Evolutionary conservation across 2,113 vertebrate genomes (phyloP).

Genomic region (Dendrocopos noguchii): DNA sequence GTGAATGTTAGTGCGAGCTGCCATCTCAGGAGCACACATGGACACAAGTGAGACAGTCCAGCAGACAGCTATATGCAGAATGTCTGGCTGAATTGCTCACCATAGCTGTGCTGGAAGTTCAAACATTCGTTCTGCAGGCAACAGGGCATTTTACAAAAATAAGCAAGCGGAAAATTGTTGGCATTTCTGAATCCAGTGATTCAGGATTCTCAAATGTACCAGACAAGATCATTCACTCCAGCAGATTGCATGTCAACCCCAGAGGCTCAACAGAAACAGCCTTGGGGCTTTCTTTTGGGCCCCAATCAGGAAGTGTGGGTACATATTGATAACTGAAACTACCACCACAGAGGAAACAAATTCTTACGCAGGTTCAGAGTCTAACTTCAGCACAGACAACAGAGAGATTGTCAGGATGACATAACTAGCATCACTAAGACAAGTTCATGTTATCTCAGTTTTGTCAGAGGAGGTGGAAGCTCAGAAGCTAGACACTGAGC

Average conservation of each 20-base stretch:
- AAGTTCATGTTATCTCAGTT: not conserved
- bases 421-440: not conserved
- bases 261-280: not conserved
- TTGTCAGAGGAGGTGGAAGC: not conserved
- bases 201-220: not conserved
- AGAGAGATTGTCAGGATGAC: fast-evolving
- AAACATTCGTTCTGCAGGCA: not conserved
- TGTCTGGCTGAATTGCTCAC: not conserved
- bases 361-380: not conserved
- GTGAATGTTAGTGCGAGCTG: fast-evolving
- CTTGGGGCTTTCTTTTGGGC: not conserved
- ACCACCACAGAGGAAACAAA: no score
- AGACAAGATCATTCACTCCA: not conserved
- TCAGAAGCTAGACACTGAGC: not conserved
- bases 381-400: not conserved
- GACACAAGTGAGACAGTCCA: not conserved
- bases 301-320: not conserved
- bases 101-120: not conserved
- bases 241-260: not conserved
- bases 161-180: not conserved
- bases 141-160: not conserved
- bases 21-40: not conserved
- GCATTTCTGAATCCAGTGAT: not conserved
- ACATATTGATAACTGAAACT: not conserved
- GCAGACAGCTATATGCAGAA: not conserved